A percentile compares a stretch with the other conserved stretches of the same genome.
phyloP scores from a whole-genome alignment of 2,888 invertebrate species.

The Choreutis nemorana region DNA sequence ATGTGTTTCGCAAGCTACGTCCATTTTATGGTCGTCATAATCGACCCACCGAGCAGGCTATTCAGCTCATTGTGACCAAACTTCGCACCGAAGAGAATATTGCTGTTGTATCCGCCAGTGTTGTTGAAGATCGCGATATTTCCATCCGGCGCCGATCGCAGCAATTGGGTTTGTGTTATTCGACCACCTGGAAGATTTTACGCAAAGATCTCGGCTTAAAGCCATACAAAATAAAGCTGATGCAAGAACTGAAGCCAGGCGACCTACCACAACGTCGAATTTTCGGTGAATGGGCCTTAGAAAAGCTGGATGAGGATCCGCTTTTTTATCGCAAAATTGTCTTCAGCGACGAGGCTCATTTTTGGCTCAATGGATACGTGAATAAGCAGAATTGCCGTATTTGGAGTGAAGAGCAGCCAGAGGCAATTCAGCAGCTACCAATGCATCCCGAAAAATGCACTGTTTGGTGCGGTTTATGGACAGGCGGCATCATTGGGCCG shows the following conservation, averaged over 20 bases:
- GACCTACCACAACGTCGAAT: background rate
- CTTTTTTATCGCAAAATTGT: background rate
- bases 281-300: background rate
- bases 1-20: slow-evolving; percentile 16
- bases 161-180: background rate
- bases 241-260: background rate
- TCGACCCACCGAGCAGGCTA: slow-evolving; percentile 16
- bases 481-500: slow-evolving; percentile 25
- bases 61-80: slow-evolving; percentile 11
- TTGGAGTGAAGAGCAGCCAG: slow-evolving; percentile 1
- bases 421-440: slow-evolving; percentile 13
- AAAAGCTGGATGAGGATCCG: background rate
- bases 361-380: too few species aligned
- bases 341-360: too few species aligned
- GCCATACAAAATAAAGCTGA: too few species aligned
- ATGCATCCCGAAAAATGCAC: slow-evolving; percentile 24
- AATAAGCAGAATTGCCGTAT: background rate
- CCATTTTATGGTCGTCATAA: slow-evolving; percentile 17
- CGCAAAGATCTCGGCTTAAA: background rate
- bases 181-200: slow-evolving; percentile 1
- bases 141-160: slow-evolving; percentile 4
- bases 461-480: slow-evolving; percentile 30
- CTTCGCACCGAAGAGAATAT: slow-evolving; percentile 13
- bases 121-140: slow-evolving; percentile 15
- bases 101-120: slow-evolving; percentile 11